Base-by-base conservation (phyloP, 2,797 vertebrate genomes). In the Platyrinchus mystaceus region DNA sequence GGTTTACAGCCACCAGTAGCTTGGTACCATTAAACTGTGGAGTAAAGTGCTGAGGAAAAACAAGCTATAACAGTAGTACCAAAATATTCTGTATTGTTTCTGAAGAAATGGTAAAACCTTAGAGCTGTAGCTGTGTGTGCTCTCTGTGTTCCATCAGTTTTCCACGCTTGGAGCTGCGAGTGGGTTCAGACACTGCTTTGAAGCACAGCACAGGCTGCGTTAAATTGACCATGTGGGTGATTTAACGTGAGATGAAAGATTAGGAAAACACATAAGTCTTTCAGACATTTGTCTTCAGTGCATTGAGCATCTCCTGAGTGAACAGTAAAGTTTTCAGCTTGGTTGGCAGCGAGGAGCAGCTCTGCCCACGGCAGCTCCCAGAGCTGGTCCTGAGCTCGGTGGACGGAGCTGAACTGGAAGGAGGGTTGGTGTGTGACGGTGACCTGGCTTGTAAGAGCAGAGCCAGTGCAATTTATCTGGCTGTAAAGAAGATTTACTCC, bases 181-280 rank as follows among this genome's bases (percentile, higher is more conserved):
- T 0, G 3, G 49, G 12, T 22, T 52, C 73, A n/a, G 49, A 4
- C 12, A 0, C 20, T 18, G 9, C 56, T 17, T 9, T 9, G 46
- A 36, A 52, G 50, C 14, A 1, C 24, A 77, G 87, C 3, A 0
- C 69, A 9, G 87, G 53, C 84, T 12, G 32, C 2, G 7, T 12
- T 69, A 66, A 69, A 20, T 58, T 19, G 56, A 34, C 85, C 17
- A 0, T 58, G 79, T 8, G 41, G 46, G 26, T 90, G 60, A 79
- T 73, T 87, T 60, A 70, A 77, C 0, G 3, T 3, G 32, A 84
- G 76, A 12, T 84, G 90, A 68, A 89, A 64, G 68, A 59, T 58
- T 8, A 37, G 60, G 77, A 32, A 47, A 12, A 20, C 22, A 0
- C 20, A 1, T 2, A 5, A 86, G 24, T 20, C 39, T 70, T 34